Evolutionary conservation across 2,797 vertebrate genomes (phyloP).

Genomic region (Delichon dasypus): DNA sequence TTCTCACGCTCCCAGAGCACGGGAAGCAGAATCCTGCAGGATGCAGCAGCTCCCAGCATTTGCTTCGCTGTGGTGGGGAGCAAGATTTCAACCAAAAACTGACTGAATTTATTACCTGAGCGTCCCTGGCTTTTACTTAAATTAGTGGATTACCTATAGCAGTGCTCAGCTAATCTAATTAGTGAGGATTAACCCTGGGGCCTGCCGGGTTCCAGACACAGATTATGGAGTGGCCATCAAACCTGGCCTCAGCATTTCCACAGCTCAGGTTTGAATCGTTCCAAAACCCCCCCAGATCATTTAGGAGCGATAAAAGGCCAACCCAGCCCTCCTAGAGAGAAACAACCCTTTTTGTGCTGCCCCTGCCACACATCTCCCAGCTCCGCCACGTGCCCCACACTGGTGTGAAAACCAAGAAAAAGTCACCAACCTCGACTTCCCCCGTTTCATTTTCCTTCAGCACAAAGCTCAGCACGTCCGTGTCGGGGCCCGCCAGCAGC

Average conservation of each 20-base stretch:
- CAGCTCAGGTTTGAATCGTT: background rate
- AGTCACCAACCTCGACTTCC: conserved; percentile 87
- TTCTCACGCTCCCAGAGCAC: background rate
- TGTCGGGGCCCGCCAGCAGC: conserved; percentile 88
- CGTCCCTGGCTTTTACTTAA: background rate
- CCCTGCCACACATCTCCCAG: background rate
- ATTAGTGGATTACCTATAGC: background rate
- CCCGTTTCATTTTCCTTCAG: conserved; percentile 95
- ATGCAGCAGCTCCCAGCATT: background rate
- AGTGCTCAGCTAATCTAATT: background rate
- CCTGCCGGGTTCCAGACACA: background rate
- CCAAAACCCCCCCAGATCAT: background rate
- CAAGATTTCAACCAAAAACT: background rate
- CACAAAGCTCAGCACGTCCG: conserved; percentile 87
- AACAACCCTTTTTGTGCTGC: background rate
- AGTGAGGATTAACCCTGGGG: background rate
- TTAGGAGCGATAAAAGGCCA: background rate
- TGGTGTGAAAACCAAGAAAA: background rate
- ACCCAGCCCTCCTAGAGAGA: background rate
- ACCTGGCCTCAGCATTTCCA: background rate
- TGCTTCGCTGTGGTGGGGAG: background rate
- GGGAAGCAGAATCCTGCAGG: background rate
- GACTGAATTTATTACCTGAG: background rate
- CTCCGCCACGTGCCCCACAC: background rate
- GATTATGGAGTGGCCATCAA: background rate